A percentile compares a stretch with the other conserved stretches of the same genome.
These are phyloP conservation scores for Apoda limacodes DNA, from an alignment of 2,888 invertebrate genomes.

Conservation along the genomic window DNA sequence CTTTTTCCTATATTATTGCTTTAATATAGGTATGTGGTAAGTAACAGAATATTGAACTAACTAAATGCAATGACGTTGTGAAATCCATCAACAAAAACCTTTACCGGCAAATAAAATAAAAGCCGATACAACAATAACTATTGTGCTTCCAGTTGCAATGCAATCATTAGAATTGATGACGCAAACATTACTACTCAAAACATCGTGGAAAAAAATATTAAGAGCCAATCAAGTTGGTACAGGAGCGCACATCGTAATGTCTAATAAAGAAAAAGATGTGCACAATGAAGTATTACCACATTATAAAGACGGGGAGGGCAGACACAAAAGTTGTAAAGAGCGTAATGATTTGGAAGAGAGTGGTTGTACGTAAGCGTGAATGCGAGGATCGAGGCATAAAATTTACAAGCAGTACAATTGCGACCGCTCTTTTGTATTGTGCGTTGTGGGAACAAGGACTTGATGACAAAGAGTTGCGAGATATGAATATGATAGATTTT, in stretches of 20 bases:
- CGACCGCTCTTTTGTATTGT: slow-evolving; percentile 53
- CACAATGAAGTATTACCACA: slow-evolving; percentile 44
- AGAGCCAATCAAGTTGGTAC: slow-evolving; percentile 56
- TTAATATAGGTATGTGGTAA: no score
- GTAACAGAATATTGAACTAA: no score
- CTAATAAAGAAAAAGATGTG: slow-evolving; percentile 40
- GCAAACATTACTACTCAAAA: slow-evolving; percentile 56
- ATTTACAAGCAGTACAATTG: slow-evolving; percentile 61
- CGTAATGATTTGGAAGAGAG: slow-evolving; percentile 67
- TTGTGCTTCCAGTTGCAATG: slow-evolving; percentile 60
- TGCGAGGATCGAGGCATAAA: slow-evolving; percentile 60
- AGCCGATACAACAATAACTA: slow-evolving; percentile 56
- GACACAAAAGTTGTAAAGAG: slow-evolving; percentile 53
- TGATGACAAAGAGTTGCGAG: slow-evolving; percentile 52
- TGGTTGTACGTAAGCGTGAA: slow-evolving; percentile 52
- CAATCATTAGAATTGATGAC: slow-evolving; percentile 69
- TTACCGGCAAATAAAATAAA: slow-evolving; percentile 27
- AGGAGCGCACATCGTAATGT: slow-evolving; percentile 30
- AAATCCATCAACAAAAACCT: slow-evolving; percentile 39
- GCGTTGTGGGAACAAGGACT: slow-evolving; percentile 55
- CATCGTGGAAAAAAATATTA: slow-evolving; percentile 42
- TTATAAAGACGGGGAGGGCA: slow-evolving; percentile 45
- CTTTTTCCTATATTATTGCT: no score
- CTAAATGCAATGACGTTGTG: slow-evolving; percentile 65
- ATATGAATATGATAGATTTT: no score